Evolutionary conservation across 2,888 invertebrate species (phyloP), one percentile per base, ranked within the genome.

Genomic region (Macaria notata): DNA sequence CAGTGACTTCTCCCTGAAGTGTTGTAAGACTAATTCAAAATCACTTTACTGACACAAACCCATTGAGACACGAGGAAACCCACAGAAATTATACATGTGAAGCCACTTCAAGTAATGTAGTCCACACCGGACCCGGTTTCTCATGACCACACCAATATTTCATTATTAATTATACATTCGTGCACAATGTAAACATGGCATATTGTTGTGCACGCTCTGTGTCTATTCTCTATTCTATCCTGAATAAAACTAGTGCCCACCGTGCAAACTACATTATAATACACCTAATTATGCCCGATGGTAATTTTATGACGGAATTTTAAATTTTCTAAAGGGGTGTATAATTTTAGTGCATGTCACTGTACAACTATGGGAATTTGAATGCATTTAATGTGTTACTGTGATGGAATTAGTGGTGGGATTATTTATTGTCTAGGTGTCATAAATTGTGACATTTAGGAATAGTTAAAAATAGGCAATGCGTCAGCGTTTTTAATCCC

Each of bases 81-180:
- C 59, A 55, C 53, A 56, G 54, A 56, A 59, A 54, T 59, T 59
- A 62, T 61, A 46, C 62, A 71, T 70, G 69, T 61, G 54, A 61
- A 65, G 56, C 67, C 67, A 60, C 69, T 62, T 62, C 54, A 59
- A 55, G 46, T 68, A 73, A 81, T 80, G 81, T 83, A 86, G 78
- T 81, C 86, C 72, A 63, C 65, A 76, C 77, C 74, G 66, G 56
- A 64, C 70, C 61, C 68, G 72, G 78, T 86, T 89, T 89, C 89
- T 88, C 89, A 89, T 88, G 88, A 80, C 79, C 81, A 69, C 77
- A 73, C 75, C 73, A 76, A 83, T 86, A 85, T 82, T 84, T 86
- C 78, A 82, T 71, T 78, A 86, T 88, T 87, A 88, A 86, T 90
- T 90, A 90, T 90, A 82, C 89, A 90, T 90, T 89, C 90, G 75